phyloP scores from a whole-genome alignment of 2,797 vertebrate species.

The Remorina albescens region DNA sequence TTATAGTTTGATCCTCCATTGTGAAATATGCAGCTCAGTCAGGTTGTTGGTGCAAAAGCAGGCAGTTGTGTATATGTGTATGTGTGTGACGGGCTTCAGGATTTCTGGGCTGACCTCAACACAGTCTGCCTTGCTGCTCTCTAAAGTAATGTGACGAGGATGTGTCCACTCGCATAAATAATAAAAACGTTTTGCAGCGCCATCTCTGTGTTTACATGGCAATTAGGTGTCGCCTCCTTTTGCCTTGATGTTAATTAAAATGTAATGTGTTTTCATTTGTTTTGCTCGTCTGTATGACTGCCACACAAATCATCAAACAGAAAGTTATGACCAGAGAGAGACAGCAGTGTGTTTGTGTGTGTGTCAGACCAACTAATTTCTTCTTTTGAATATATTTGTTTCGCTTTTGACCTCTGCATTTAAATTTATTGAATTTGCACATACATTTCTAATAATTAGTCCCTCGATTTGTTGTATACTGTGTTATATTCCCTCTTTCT shows the following conservation, averaged over 20 bases:
- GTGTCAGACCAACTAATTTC: background rate
- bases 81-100: constrained; percentile 43
- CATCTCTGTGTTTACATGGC: constrained; percentile 74
- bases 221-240: constrained; percentile 68
- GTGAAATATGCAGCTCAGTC: too few species aligned
- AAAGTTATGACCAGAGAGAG: constrained; percentile 33
- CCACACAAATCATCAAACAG: constrained; percentile 57
- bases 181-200: constrained; percentile 72
- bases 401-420: background rate
- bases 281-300: constrained; percentile 49
- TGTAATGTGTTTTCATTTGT: constrained; percentile 70
- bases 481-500: background rate
- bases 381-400: background rate
- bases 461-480: background rate
- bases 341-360: constrained; percentile 1
- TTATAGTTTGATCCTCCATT: too few species aligned
- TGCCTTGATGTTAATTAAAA: constrained; percentile 79
- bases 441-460: background rate
- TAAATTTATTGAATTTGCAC: background rate
- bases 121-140: constrained; percentile 27
- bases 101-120: constrained; percentile 56
- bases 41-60: too few species aligned
- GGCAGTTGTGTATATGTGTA: too few species aligned
- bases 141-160: constrained; percentile 81
- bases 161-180: constrained; percentile 78